Base-by-base conservation (phyloP, 1,140 invertebrate genomes). In the Heterodera carotae region DNA sequence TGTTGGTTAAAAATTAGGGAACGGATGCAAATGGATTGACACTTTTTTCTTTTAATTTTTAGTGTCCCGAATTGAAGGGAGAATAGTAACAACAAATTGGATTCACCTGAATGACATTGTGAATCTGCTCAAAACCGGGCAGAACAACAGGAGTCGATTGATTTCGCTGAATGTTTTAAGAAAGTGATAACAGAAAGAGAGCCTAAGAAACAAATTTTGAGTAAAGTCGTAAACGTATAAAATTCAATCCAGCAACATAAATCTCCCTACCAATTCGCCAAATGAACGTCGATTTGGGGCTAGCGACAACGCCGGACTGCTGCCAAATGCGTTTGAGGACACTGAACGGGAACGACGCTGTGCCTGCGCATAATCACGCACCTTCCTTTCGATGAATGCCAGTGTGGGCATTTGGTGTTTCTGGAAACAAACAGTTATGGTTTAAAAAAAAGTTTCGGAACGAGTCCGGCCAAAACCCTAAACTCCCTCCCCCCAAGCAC, bases 381-480 rank as follows among this genome's bases (percentile, higher is more conserved):
- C 25, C 22, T 66, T 66, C 62, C 31, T 66, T 0, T 74, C 72
- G 4, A 74, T 74, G 59, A 74, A 62, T 29, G 34, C 36, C 15
- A 74, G 48, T 0, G 56, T 15, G 33, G 72, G 72, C n/a, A 62
- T 25, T 1, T 31, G 34, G 25, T 64, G 48, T 6, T 59, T 74
- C 72, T 74, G n/a, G 12, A 62, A 74, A 29, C 1, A 12, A 56
- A 27, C 7, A 27, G n/a, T 33, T 34, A 73, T 53, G 7, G 4
- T 25, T 36, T 12, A 5, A 2, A 18, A 22, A 12, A 29, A 27
- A 56, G 60, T 59, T 60, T 59, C 12, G n/a, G 18, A 56, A 33
- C 31, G 25, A 56, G 4, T 29, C n/a, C n/a, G n/a, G n/a, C n/a
- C n/a, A n/a, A n/a, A n/a, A n/a, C n/a, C n/a, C n/a, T n/a, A n/a